A percentile compares a stretch with the other conserved stretches of the same genome.
Conservation (phyloP, 2,113 vertebrate species). For the Cryptotis parvus region DNA sequence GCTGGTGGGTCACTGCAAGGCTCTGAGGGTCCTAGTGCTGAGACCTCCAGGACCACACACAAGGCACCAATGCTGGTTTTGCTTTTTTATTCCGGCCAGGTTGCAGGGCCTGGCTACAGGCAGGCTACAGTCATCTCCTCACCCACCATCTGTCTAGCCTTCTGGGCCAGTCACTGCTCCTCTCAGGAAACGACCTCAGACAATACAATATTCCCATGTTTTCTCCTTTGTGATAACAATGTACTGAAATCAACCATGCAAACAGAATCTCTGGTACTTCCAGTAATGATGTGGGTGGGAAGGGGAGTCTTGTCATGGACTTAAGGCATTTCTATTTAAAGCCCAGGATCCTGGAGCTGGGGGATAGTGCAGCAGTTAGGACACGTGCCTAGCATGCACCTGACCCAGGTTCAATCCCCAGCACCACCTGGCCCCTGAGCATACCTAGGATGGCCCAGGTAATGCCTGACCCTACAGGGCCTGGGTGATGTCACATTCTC, state of each 20-base stretch:
- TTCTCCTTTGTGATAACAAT: neutral
- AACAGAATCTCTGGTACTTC: constrained; percentile 25
- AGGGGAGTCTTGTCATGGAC: neutral
- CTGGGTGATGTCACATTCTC: too few relatives aligned
- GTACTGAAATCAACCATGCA: neutral
- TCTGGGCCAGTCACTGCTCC: neutral
- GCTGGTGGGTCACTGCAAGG: too few relatives aligned
- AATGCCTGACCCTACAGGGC: too few relatives aligned
- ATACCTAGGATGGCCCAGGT: too few relatives aligned
- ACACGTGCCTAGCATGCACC: too few relatives aligned
- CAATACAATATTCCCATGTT: neutral
- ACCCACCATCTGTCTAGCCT: neutral
- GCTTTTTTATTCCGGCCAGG: neutral
- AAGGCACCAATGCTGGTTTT: neutral
- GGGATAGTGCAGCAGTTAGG: too few relatives aligned
- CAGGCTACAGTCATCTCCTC: too few relatives aligned
- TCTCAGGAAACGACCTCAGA: neutral
- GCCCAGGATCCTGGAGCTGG: too few relatives aligned
- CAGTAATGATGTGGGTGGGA: neutral
- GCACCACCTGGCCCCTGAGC: too few relatives aligned
- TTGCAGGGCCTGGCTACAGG: neutral
- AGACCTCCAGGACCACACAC: too few relatives aligned
- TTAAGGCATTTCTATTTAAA: neutral
- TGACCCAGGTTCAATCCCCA: too few relatives aligned
- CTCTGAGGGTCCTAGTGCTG: too few relatives aligned